phyloP scores from a whole-genome alignment of 2,888 invertebrate genomes.

The Chrysolina haemoptera region DNA sequence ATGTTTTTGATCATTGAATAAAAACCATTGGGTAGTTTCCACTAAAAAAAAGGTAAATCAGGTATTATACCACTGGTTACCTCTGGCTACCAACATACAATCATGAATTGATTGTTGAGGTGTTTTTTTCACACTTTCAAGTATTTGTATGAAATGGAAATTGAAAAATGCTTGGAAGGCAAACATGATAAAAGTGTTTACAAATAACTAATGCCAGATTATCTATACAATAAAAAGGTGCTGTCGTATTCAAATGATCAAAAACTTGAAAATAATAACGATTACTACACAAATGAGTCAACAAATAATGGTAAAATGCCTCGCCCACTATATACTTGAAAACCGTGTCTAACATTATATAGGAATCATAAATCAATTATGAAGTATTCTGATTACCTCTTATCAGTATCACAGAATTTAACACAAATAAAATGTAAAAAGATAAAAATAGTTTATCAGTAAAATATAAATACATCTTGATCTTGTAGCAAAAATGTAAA shows the following conservation, averaged over 20 bases:
- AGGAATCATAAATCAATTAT: neutral
- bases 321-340: conserved; percentile 9
- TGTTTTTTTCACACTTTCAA: too few relatives aligned
- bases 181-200: too few relatives aligned
- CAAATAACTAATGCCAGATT: too few relatives aligned
- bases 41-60: too few relatives aligned
- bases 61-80: too few relatives aligned
- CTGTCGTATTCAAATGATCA: neutral
- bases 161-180: too few relatives aligned
- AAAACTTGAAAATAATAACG: neutral
- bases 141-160: too few relatives aligned
- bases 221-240: too few relatives aligned
- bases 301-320: neutral
- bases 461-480: conserved; percentile 7
- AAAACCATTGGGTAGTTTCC: too few relatives aligned
- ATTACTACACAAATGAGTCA: conserved; percentile 1
- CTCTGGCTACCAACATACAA: too few relatives aligned
- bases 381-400: neutral
- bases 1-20: too few relatives aligned
- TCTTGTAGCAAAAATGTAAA: neutral
- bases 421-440: neutral
- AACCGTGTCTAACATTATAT: neutral
- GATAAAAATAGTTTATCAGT: neutral
- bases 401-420: conserved; percentile 6
- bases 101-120: too few relatives aligned